Evolutionary conservation across 2,113 vertebrate genomes (phyloP).

Genomic region (Cottus gobio): DNA sequence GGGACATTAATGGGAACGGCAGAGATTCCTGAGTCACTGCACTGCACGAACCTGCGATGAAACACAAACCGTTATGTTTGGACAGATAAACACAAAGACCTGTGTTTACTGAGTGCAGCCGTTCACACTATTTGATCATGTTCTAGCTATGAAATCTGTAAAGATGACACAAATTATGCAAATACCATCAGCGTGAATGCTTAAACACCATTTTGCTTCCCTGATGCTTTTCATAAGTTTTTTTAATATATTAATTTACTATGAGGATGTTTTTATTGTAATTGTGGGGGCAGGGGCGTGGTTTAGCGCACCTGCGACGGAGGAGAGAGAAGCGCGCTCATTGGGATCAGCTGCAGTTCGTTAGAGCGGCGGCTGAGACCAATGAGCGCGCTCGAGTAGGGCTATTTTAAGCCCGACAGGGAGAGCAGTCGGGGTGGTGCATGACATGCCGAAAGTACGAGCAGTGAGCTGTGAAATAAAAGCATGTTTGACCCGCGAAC

Average conservation of each 20-base stretch:
- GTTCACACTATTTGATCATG: background rate
- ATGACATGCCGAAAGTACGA: too few species aligned
- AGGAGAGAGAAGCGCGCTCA: too few species aligned
- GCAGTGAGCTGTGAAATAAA: too few species aligned
- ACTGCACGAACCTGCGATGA: constrained; percentile 86
- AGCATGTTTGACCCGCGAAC: too few species aligned
- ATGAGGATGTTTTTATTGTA: background rate
- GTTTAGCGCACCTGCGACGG: too few species aligned
- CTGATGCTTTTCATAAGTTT: background rate
- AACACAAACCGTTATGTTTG: constrained; percentile 14
- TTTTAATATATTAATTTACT: background rate
- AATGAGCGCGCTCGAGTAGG: too few species aligned
- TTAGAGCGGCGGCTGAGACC: too few species aligned
- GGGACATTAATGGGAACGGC: constrained; percentile 88
- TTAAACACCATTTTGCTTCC: background rate
- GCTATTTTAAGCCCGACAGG: too few species aligned
- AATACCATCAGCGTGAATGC: background rate
- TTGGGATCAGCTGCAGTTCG: too few species aligned
- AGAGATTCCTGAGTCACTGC: constrained; percentile 89
- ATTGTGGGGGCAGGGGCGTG: too few species aligned
- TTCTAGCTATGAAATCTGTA: background rate
- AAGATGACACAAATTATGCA: background rate
- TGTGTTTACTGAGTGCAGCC: background rate
- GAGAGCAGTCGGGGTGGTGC: too few species aligned
- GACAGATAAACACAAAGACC: background rate